Conservation (phyloP, 2,797 vertebrate genomes). For the Schizopygopsis pylzovi region DNA sequence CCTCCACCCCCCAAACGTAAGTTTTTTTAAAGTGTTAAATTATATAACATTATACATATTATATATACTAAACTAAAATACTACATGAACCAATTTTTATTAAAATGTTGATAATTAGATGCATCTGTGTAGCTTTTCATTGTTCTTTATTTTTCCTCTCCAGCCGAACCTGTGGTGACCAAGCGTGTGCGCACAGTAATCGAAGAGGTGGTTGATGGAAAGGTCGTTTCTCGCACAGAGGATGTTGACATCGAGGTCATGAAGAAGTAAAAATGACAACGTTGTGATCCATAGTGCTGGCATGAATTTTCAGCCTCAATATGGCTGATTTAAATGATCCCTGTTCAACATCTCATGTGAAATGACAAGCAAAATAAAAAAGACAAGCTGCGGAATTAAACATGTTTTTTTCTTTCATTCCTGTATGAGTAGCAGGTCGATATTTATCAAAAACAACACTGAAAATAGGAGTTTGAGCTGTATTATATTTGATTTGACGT, state of each 20-base stretch:
- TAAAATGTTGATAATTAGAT: not conserved
- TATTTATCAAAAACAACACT: slow-evolving; percentile 24
- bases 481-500: slow-evolving; percentile 46
- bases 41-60: too few relatives aligned
- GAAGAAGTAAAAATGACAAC: slow-evolving; percentile 28
- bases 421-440: not conserved
- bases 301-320: not conserved
- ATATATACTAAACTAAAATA: too few relatives aligned
- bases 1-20: slow-evolving; percentile 66
- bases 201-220: slow-evolving; percentile 86
- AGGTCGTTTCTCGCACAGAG: slow-evolving; percentile 79
- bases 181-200: slow-evolving; percentile 83
- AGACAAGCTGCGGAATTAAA: slow-evolving; percentile 10
- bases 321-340: not conserved
- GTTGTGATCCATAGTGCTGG: not conserved
- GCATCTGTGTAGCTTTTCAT: not conserved
- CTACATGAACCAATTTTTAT: not conserved
- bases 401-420: not conserved
- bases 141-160: not conserved
- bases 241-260: slow-evolving; percentile 61
- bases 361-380: not conserved
- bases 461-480: slow-evolving; percentile 49
- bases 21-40: slow-evolving; percentile 51
- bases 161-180: slow-evolving; percentile 69
- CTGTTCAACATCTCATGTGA: not conserved